Percentiles rank a stretch among this genome's conserved stretches.
phyloP scores from a whole-genome alignment of 2,888 invertebrate species.

The Hyposoter dolosus region DNA sequence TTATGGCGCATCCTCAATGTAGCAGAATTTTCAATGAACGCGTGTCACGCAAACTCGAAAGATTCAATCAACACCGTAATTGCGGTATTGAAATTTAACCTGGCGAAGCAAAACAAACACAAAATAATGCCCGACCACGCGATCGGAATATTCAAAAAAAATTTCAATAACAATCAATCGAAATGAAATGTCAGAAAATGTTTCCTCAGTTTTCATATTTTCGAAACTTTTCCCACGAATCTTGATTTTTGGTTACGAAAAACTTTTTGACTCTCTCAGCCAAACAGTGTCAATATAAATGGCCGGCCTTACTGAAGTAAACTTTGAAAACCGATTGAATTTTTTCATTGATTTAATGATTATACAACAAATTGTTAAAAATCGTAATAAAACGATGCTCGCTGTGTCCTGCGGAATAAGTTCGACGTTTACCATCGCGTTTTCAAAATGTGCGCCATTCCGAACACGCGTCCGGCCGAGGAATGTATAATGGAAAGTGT shows the following conservation, averaged over 20 bases:
- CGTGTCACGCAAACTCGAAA: conserved; percentile 2
- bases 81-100: background rate
- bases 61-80: background rate
- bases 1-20: background rate
- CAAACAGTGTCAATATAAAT: too few species aligned
- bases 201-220: too few species aligned
- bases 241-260: too few species aligned
- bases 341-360: background rate
- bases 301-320: too few species aligned
- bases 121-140: background rate
- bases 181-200: background rate
- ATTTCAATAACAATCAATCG: background rate
- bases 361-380: background rate
- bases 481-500: conserved; percentile 14
- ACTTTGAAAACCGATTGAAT: too few species aligned
- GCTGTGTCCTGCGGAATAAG: background rate
- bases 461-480: background rate
- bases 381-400: background rate
- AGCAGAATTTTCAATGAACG: background rate
- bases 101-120: background rate
- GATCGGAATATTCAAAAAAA: background rate
- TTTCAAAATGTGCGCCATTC: background rate
- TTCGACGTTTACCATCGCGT: background rate
- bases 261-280: too few species aligned
- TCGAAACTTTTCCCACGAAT: too few species aligned